Base-by-base conservation (phyloP, 1,140 invertebrate species). In the Scaptomyza pallida region DNA sequence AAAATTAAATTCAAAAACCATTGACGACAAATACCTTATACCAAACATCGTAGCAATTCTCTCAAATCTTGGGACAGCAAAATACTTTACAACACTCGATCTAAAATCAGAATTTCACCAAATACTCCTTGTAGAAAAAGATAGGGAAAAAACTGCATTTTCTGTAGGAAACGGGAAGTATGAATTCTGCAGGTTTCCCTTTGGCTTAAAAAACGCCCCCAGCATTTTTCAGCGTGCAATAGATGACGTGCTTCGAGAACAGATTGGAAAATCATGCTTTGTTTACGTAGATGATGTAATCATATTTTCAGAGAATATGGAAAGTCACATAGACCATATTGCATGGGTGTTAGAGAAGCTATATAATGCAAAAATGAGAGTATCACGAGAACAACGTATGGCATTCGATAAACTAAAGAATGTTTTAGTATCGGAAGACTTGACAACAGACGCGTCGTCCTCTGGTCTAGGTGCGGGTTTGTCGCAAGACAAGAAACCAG, bases 221-320 rank as follows among this genome's bases (percentile, higher is more conserved):
- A 68, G 68, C 2, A 82, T 81, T 47, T 92, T 92, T 57, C 88
- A 92, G 74, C 62, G 82, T 45, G 19, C 77, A 1, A 89, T 91
- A 64, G 68, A 72, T 17, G 51, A 62, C 15, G 40, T 68, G 6
- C 35, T 71, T 12, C 26, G 35, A 19, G 52, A 57, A 45, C 9
- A 65, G 1, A 54, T 64, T 6, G 60, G 56, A 2, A 64, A 60
- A 26, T 59, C 48, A 61, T 45, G 55, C 5, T 30, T 30, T 30
- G 26, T 30, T 30, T 30, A 30, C 26, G 26, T 30, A 30, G 26
- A 30, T 30, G 26, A 68, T 55, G 51, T 72, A 41, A 68, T 64
- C 15, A 62, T 72, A 17, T 76, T 64, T 52, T 69, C 55, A 47
- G 21, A 64, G 35, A 62, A 54, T 26, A 52, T 35, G 54, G 17